Evolutionary conservation across 2,888 invertebrate genomes (phyloP).

Genomic region (Hypercompe scribonia): DNA sequence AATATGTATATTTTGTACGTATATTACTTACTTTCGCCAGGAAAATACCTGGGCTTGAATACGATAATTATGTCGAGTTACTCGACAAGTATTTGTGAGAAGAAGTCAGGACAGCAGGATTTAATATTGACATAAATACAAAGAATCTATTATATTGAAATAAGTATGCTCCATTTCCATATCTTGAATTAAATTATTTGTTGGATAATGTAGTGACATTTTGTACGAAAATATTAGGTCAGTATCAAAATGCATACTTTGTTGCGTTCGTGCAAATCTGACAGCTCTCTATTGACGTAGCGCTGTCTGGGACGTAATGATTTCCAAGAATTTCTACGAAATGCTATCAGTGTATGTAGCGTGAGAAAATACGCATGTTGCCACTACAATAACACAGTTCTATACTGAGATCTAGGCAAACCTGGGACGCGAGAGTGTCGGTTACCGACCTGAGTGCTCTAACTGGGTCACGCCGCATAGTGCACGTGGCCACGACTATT

Average conservation of each 20-base stretch:
- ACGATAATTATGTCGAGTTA: too few species aligned
- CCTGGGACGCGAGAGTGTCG: constrained; percentile 24
- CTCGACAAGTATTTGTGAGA: too few species aligned
- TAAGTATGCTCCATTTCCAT: too few species aligned
- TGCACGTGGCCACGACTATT: constrained; percentile 50
- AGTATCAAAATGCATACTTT: not conserved
- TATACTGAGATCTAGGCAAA: constrained; percentile 15
- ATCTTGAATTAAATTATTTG: too few species aligned
- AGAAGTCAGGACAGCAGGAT: not conserved
- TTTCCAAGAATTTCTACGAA: not conserved
- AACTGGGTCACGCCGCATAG: constrained; percentile 38
- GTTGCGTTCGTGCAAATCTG: too few species aligned
- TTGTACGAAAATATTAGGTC: not conserved
- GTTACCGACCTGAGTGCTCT: constrained; percentile 46
- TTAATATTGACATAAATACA: not conserved
- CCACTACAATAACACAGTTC: constrained; percentile 5
- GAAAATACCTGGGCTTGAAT: not conserved
- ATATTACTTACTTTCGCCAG: not conserved
- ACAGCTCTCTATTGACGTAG: not conserved
- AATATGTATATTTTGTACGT: not conserved
- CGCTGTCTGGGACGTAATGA: not conserved
- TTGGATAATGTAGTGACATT: too few species aligned
- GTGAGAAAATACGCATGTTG: not conserved
- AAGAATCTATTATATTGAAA: too few species aligned
- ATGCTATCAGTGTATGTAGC: not conserved